A percentile compares a stretch with the other conserved stretches of the same genome.
Evolutionary conservation across 1,140 invertebrate species (phyloP).

Genomic region (Drosophila tani): DNA sequence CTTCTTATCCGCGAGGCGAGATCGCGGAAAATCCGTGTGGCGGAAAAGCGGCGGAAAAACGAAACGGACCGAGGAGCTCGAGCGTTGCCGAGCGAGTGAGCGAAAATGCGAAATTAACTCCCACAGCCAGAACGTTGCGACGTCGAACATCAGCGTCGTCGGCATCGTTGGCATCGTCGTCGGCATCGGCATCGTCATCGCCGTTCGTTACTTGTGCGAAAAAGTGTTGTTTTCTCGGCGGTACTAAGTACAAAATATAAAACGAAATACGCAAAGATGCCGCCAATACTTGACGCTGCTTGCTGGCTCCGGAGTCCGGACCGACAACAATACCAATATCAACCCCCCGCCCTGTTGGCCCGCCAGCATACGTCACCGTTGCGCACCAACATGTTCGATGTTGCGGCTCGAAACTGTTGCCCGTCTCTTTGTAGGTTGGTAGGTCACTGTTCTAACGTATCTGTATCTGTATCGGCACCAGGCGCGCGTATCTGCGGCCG

Average conservation of each 20-base stretch:
- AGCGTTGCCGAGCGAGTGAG: constrained; percentile 56
- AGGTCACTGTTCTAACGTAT: constrained; percentile 65
- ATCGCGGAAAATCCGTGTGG: constrained; percentile 26
- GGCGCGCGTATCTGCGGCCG: not conserved
- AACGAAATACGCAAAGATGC: constrained; percentile 52
- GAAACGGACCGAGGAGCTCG: constrained; percentile 17
- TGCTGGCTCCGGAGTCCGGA: constrained; percentile 24
- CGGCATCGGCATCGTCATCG: constrained; percentile 18
- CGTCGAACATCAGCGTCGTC: constrained; percentile 36
- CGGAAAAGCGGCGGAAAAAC: constrained; percentile 11
- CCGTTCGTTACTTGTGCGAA: constrained; percentile 63
- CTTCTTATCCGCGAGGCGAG: constrained; percentile 51
- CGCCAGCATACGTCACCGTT: constrained; percentile 63
- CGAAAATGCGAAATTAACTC: constrained; percentile 31
- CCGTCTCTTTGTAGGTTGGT: constrained; percentile 70
- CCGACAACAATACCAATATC: constrained; percentile 38
- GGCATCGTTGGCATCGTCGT: constrained; percentile 10
- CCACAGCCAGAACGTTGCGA: constrained; percentile 44
- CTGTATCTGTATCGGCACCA: constrained; percentile 14
- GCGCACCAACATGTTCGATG: constrained; percentile 31
- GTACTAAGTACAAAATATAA: not conserved
- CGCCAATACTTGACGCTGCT: constrained; percentile 55
- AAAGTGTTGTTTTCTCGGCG: constrained; percentile 53
- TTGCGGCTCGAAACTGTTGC: constrained; percentile 68
- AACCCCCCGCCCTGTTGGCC: constrained; percentile 38